A percentile compares a stretch with the other conserved stretches of the same genome.
phyloP scores from a whole-genome alignment of 1,140 invertebrate species.

The Tetragnatha versicolor region DNA sequence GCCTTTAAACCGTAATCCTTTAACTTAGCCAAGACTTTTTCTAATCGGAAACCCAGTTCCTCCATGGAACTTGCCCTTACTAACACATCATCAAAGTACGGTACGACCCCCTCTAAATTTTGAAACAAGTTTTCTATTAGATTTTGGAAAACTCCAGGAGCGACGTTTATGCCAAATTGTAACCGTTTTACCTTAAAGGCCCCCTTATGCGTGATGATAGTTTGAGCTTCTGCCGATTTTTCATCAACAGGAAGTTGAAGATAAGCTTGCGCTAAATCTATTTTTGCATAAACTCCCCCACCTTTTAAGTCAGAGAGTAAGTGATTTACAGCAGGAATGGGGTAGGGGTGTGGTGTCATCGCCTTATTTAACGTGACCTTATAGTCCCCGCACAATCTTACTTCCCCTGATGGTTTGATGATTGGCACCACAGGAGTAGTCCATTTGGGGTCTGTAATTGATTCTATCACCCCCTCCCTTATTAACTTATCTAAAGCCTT shows the following conservation, averaged over 20 bases:
- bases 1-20: not conserved
- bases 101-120: not conserved
- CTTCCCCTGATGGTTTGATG: slow-evolving; percentile 60
- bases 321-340: no score
- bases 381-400: slow-evolving; percentile 63
- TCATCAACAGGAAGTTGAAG: no score
- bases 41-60: no score
- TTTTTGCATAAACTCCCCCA: slow-evolving; percentile 56
- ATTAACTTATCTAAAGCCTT: not conserved
- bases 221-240: no score
- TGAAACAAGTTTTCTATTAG: no score
- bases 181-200: no score
- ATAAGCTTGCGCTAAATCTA: no score
- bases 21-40: no score
- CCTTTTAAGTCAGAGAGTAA: not conserved
- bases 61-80: no score
- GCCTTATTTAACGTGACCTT: slow-evolving; percentile 62
- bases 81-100: not conserved
- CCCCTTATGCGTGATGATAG: no score
- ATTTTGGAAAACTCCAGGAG: no score
- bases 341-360: slow-evolving; percentile 15
- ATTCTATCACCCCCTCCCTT: slow-evolving; percentile 54
- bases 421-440: slow-evolving; percentile 63
- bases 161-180: no score
- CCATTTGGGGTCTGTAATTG: slow-evolving; percentile 60